Conservation (phyloP, 2,888 invertebrate species). For the Cyclophora punctaria region DNA sequence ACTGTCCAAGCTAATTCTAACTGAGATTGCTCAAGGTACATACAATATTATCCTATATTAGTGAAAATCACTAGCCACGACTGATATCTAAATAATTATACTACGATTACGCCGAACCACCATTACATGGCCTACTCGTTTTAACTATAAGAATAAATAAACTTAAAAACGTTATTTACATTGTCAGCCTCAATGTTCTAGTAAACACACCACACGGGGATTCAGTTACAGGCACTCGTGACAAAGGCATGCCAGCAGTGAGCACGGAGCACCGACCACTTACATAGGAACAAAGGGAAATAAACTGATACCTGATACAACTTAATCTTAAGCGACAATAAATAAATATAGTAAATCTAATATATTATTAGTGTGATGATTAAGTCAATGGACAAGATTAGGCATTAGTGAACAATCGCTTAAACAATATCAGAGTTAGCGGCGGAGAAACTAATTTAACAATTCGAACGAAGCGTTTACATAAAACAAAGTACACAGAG, state of each 20-base stretch:
- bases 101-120: constrained; percentile 22
- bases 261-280: constrained; percentile 28
- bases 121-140: constrained; percentile 44
- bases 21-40: constrained; percentile 70
- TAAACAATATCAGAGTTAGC: constrained; percentile 33
- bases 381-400: constrained; percentile 64
- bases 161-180: constrained; percentile 16
- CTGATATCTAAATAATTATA: constrained; percentile 22
- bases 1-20: constrained; percentile 31
- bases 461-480: constrained; percentile 1
- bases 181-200: constrained; percentile 16
- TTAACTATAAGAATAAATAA: constrained; percentile 23
- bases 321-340: constrained; percentile 54
- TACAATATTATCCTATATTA: constrained; percentile 37
- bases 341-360: constrained; percentile 43
- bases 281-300: constrained; percentile 54
- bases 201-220: constrained; percentile 6
- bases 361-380: constrained; percentile 64
- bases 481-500: background rate
- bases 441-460: constrained; percentile 2
- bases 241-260: constrained; percentile 31
- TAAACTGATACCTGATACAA: constrained; percentile 27
- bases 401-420: constrained; percentile 58
- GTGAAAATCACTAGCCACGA: constrained; percentile 49
- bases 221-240: constrained; percentile 35